A percentile compares a stretch with the other conserved stretches of the same genome.
These are phyloP conservation scores for Agriotes lineatus DNA, from an alignment of 2,888 invertebrate genomes.

Conservation along the genomic window DNA sequence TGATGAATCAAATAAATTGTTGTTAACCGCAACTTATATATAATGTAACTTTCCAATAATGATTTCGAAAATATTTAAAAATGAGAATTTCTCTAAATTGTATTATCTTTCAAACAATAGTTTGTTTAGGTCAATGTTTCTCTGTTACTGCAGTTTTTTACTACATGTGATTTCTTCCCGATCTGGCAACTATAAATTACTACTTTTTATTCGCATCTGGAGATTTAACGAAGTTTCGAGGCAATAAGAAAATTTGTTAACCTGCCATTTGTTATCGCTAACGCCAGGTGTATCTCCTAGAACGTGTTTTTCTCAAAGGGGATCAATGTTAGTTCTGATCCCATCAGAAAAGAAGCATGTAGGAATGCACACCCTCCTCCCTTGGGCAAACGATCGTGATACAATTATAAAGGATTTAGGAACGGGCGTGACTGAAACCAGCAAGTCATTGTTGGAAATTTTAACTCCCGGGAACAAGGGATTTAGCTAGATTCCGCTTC, in stretches of 20 bases:
- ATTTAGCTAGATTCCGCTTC: slow-evolving; percentile 3
- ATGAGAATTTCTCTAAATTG: too few relatives aligned
- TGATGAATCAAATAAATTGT: too few relatives aligned
- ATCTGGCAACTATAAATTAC: too few relatives aligned
- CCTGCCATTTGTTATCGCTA: background rate
- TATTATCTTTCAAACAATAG: too few relatives aligned
- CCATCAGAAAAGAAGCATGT: slow-evolving; percentile 34
- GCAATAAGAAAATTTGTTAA: background rate
- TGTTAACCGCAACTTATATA: too few relatives aligned
- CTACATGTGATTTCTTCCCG: too few relatives aligned
- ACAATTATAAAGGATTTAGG: slow-evolving; percentile 52
- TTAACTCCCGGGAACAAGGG: slow-evolving; percentile 15
- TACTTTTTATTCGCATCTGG: too few relatives aligned
- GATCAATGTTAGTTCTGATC: slow-evolving; percentile 35
- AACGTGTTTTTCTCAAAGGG: slow-evolving; percentile 32
- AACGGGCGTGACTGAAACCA: slow-evolving; percentile 45
- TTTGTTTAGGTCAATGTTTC: too few relatives aligned
- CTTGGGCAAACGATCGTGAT: slow-evolving; percentile 47
- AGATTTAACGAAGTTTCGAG: too few relatives aligned
- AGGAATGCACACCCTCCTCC: slow-evolving; percentile 37
- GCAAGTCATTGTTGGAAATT: slow-evolving; percentile 48
- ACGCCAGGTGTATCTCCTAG: slow-evolving; percentile 12
- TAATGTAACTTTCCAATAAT: too few relatives aligned
- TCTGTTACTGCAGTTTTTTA: too few relatives aligned
- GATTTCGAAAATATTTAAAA: too few relatives aligned